These are phyloP conservation scores for Mesoligia furuncula DNA, from an alignment of 2,888 invertebrate species.

Conservation along the genomic window DNA sequence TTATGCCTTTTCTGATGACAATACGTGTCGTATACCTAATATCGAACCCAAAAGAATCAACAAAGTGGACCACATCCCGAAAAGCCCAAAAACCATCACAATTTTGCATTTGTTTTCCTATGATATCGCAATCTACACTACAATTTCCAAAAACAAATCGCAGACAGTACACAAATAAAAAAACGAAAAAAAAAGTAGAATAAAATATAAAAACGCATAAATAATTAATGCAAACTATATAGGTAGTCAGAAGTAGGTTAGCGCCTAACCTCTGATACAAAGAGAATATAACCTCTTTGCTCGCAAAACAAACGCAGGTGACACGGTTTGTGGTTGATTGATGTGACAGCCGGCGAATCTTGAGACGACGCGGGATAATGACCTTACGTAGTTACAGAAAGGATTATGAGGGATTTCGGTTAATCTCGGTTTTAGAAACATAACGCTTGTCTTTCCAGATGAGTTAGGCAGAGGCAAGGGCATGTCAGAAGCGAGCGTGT, in stretches of 20 bases:
- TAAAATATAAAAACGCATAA: constrained; percentile 10
- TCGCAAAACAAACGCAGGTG: constrained; percentile 71
- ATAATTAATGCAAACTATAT: constrained; percentile 19
- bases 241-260: constrained; percentile 27
- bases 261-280: constrained; percentile 44
- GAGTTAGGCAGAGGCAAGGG: neutral
- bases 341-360: constrained; percentile 65
- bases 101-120: neutral
- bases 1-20: neutral
- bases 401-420: constrained; percentile 1
- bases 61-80: neutral
- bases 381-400: constrained; percentile 58
- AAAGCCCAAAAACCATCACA: neutral
- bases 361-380: constrained; percentile 62
- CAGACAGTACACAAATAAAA: constrained; percentile 9
- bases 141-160: neutral
- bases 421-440: neutral
- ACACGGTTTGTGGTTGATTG: constrained; percentile 69
- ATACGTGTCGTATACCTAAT: neutral
- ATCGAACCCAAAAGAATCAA: neutral
- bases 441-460: neutral
- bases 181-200: no score
- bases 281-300: no score
- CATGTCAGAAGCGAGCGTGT: neutral
- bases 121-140: neutral